Evolutionary conservation across 1,140 invertebrate species (phyloP).

Genomic region (Leptinotarsa defecta): DNA sequence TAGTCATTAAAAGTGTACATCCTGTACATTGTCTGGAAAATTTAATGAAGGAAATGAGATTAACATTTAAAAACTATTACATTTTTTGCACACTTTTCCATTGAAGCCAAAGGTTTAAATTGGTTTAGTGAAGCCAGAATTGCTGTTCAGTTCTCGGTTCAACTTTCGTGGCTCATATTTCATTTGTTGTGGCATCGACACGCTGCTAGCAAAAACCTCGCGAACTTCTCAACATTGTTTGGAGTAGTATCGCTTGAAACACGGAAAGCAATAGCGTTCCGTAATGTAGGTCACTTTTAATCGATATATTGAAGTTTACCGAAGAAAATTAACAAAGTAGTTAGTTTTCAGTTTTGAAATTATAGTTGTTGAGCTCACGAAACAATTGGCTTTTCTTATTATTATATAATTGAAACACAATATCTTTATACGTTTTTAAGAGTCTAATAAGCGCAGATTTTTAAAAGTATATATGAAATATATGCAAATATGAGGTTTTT

Average conservation of each 20-base stretch:
- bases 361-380: not conserved
- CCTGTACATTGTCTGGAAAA: too few relatives aligned
- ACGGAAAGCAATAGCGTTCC: not conserved
- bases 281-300: slow-evolving; percentile 2
- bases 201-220: not conserved
- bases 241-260: slow-evolving; percentile 5
- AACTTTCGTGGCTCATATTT: not conserved
- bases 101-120: not conserved
- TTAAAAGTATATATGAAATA: too few relatives aligned
- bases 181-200: not conserved
- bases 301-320: not conserved
- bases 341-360: not conserved
- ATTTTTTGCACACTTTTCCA: too few relatives aligned
- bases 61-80: too few relatives aligned
- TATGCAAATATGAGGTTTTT: too few relatives aligned
- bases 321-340: not conserved
- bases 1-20: too few relatives aligned
- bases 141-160: not conserved
- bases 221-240: slow-evolving; percentile 1
- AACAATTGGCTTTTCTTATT: not conserved
- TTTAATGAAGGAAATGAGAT: too few relatives aligned
- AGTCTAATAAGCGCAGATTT: too few relatives aligned
- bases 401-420: too few relatives aligned
- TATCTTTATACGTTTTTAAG: too few relatives aligned
- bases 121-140: too few relatives aligned